phyloP scores from a whole-genome alignment of 1,140 invertebrate genomes.

The Euwallacea similis region DNA sequence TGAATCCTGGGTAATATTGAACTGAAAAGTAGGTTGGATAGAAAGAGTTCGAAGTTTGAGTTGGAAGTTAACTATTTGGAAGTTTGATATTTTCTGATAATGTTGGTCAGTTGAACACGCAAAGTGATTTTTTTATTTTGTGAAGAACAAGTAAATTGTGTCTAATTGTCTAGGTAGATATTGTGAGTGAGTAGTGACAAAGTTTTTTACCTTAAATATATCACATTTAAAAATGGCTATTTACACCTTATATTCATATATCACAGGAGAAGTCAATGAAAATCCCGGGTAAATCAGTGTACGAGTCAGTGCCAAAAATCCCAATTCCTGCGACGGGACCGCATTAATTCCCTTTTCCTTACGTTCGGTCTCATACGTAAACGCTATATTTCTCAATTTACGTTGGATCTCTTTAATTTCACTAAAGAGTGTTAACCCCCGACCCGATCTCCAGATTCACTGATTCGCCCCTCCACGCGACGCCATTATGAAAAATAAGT shows the following conservation, averaged over 20 bases:
- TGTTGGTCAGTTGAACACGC: too few relatives aligned
- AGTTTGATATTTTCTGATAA: too few relatives aligned
- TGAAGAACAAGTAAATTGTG: too few relatives aligned
- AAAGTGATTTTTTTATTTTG: too few relatives aligned
- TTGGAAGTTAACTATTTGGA: too few relatives aligned
- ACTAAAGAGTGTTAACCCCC: constrained; percentile 44
- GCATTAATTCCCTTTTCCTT: constrained; percentile 34
- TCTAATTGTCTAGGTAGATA: too few relatives aligned
- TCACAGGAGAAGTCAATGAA: constrained; percentile 21
- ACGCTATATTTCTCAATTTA: constrained; percentile 50
- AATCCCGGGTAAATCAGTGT: constrained; percentile 24
- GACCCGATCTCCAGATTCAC: constrained; percentile 47
- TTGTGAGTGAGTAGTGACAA: too few relatives aligned
- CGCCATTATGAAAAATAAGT: constrained; percentile 50
- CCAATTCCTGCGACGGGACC: constrained; percentile 20
- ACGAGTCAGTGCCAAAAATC: constrained; percentile 29
- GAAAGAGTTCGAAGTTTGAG: too few relatives aligned
- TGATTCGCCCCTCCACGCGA: constrained; percentile 40
- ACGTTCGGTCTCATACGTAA: constrained; percentile 35
- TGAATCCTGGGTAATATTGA: too few relatives aligned
- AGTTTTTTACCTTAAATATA: constrained; percentile 6
- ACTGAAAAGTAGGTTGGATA: too few relatives aligned
- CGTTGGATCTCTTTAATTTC: constrained; percentile 42
- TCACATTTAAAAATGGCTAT: constrained; percentile 23
- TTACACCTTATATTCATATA: constrained; percentile 21